phyloP scores from a whole-genome alignment of 1,140 invertebrate genomes.

The Drosophila sproati region DNA sequence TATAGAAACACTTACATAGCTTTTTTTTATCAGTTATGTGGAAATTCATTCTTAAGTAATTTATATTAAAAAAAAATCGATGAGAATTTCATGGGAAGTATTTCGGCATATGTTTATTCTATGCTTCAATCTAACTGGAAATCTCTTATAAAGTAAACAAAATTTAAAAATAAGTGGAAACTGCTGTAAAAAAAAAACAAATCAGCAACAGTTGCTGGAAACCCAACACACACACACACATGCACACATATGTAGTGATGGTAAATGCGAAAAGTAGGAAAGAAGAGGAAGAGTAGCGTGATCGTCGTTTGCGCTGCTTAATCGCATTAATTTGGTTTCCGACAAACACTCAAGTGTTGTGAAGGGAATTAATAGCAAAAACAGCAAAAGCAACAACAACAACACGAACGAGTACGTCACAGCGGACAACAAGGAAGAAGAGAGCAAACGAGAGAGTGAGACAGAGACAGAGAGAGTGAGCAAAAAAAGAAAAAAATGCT shows the following conservation, averaged over 20 bases:
- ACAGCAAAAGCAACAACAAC: constrained; percentile 6
- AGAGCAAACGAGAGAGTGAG: constrained; percentile 15
- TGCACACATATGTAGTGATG: constrained; percentile 30
- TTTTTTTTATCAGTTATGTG: constrained; percentile 27
- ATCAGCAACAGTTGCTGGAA: constrained; percentile 42
- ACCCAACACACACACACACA: neutral
- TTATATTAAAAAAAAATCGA: constrained; percentile 17
- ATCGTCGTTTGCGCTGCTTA: constrained; percentile 53
- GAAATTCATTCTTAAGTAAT: neutral
- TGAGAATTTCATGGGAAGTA: constrained; percentile 44
- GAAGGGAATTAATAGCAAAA: neutral
- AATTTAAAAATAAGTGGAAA: constrained; percentile 30
- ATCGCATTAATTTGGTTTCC: constrained; percentile 74
- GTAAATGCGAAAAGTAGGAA: constrained; percentile 17
- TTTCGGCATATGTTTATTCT: constrained; percentile 46
- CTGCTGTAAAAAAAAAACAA: constrained; percentile 33
- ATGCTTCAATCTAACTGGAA: constrained; percentile 20
- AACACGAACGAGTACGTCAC: constrained; percentile 43
- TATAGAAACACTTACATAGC: neutral
- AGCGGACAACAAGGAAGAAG: constrained; percentile 33
- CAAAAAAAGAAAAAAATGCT: constrained; percentile 46
- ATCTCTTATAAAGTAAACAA: constrained; percentile 32
- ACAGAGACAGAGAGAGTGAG: neutral
- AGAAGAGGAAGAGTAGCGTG: constrained; percentile 18
- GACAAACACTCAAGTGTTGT: constrained; percentile 64